Percentiles rank a stretch among this genome's conserved stretches.
These are phyloP conservation scores for Bombus confusus DNA, from an alignment of 1,140 invertebrate species.

Conservation along the genomic window DNA sequence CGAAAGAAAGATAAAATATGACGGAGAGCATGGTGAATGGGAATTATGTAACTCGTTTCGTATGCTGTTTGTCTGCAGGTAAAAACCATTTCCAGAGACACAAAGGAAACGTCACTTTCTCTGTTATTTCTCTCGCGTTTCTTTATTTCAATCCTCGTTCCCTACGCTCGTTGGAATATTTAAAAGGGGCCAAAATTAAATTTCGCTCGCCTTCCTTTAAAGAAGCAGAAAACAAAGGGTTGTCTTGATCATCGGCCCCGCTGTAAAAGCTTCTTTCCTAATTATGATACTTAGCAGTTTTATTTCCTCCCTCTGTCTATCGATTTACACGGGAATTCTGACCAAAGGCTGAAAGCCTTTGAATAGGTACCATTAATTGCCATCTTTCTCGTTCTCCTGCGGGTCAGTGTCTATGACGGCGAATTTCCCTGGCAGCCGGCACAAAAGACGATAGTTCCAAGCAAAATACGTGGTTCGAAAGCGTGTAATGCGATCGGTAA, in stretches of 20 bases:
- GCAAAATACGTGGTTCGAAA: neutral
- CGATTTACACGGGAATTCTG: neutral
- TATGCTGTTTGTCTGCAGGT: constrained; percentile 2
- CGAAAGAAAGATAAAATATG: neutral
- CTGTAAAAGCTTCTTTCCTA: neutral
- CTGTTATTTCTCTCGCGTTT: too few relatives aligned
- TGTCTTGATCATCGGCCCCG: neutral
- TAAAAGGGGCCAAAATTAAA: constrained; percentile 16
- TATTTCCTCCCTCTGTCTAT: neutral
- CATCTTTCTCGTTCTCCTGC: neutral
- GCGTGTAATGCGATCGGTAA: constrained; percentile 8
- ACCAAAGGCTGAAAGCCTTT: neutral
- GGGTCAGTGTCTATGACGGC: neutral
- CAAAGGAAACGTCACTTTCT: constrained; percentile 16
- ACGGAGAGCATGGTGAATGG: neutral
- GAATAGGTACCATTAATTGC: constrained; percentile 1
- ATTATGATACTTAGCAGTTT: constrained; percentile 15
- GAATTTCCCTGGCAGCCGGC: too few relatives aligned
- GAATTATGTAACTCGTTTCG: constrained; percentile 9
- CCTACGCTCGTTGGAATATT: neutral
- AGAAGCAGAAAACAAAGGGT: neutral
- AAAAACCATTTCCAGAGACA: neutral
- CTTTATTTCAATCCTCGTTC: neutral
- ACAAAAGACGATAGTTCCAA: neutral
- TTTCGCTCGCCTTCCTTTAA: neutral